These are phyloP conservation scores for Epinephelus coioides DNA, from an alignment of 2,797 vertebrate genomes.

Conservation along the genomic window DNA sequence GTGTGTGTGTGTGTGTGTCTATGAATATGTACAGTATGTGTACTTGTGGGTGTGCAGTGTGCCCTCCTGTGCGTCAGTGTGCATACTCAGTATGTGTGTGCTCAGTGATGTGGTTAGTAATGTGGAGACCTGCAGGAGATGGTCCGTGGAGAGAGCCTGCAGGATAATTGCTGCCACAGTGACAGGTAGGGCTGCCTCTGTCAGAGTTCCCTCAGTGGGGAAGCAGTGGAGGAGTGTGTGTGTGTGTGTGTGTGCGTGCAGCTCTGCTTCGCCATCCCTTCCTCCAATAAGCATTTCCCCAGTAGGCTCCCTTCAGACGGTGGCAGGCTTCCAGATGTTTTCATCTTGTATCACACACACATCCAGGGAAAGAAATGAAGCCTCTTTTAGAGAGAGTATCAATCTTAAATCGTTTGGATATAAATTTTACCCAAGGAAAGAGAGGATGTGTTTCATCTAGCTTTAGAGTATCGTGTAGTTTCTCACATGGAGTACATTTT, in stretches of 20 bases:
- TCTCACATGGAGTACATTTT: constrained; percentile 18
- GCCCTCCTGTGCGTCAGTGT: constrained; percentile 62
- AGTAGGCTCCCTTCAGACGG: constrained; percentile 72
- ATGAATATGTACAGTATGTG: constrained; percentile 62
- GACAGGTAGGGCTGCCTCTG: constrained; percentile 86
- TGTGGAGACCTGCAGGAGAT: constrained; percentile 83
- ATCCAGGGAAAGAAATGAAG: constrained; percentile 44
- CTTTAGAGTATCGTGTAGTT: constrained; percentile 10
- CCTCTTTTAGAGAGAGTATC: constrained; percentile 38
- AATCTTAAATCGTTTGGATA: constrained; percentile 39
- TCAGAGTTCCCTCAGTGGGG: constrained; percentile 79
- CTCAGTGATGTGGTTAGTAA: constrained; percentile 83
- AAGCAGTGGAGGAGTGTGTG: constrained; percentile 40
- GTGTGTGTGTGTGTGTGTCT: constrained; percentile 28
- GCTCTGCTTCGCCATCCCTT: constrained; percentile 48
- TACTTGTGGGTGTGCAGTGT: constrained; percentile 49
- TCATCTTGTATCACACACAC: constrained; percentile 69
- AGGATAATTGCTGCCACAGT: constrained; percentile 86
- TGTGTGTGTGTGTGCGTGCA: constrained; percentile 28
- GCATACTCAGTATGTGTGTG: constrained; percentile 65
- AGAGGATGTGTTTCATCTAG: constrained; percentile 30
- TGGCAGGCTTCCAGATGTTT: constrained; percentile 80
- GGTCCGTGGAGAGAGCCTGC: constrained; percentile 81
- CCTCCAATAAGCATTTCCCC: constrained; percentile 69
- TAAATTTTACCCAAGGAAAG: constrained; percentile 38